These are phyloP conservation scores for Tetanocera ferruginea DNA, from an alignment of 2,888 invertebrate species.

Conservation along the genomic window DNA sequence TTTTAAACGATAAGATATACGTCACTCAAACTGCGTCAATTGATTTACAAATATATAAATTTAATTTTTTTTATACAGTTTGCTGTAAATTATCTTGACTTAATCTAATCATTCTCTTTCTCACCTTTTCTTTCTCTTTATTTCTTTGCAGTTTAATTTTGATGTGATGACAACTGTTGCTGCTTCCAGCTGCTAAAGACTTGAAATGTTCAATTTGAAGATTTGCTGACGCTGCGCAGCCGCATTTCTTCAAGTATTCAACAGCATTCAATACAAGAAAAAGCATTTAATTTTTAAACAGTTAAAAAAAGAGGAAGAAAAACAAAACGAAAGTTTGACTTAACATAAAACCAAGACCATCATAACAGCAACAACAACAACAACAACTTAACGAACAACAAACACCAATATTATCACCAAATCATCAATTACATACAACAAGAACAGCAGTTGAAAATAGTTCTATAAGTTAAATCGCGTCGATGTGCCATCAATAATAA, in stretches of 20 bases:
- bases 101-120: neutral
- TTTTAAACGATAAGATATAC: neutral
- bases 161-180: slow-evolving; percentile 36
- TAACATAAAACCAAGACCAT: neutral
- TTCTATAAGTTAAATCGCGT: slow-evolving; percentile 34
- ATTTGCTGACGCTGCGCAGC: slow-evolving; percentile 43
- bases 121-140: neutral
- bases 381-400: neutral
- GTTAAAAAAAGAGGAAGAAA: neutral
- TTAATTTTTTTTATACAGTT: neutral
- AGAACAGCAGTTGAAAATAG: slow-evolving; percentile 7
- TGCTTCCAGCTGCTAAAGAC: slow-evolving; percentile 35
- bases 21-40: neutral
- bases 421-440: neutral
- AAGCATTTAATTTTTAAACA: neutral
- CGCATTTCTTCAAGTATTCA: slow-evolving; percentile 31
- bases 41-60: neutral
- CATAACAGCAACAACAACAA: slow-evolving; percentile 7
- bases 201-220: slow-evolving; percentile 32
- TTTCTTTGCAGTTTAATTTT: slow-evolving; percentile 32
- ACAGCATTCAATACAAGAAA: slow-evolving; percentile 8
- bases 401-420: neutral
- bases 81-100: neutral
- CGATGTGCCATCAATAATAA: slow-evolving; percentile 44
- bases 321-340: neutral